phyloP scores from a whole-genome alignment of 2,113 vertebrate genomes.

The Hyaena hyaena region DNA sequence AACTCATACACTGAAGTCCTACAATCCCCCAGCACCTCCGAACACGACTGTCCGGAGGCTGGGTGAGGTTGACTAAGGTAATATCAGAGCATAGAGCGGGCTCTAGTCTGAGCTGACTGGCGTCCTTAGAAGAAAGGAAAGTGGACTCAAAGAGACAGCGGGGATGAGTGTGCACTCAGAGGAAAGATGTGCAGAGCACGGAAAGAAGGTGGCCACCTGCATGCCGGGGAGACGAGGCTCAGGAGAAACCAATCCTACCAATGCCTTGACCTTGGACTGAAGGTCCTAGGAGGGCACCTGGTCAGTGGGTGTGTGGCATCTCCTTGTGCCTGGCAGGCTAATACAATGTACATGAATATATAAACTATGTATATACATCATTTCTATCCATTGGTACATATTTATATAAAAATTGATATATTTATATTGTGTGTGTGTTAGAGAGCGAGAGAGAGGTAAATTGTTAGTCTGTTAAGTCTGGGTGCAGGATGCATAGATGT shows the following conservation, averaged over 20 bases:
- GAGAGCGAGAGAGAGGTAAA: not conserved
- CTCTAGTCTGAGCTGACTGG: not conserved
- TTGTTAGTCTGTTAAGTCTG: not conserved
- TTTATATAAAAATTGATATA: not conserved
- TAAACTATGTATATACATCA: not conserved
- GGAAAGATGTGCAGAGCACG: not conserved
- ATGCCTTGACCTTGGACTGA: not conserved
- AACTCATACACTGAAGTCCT: not conserved
- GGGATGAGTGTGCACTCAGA: not conserved
- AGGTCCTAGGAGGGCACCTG: not conserved
- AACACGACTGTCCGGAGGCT: not conserved
- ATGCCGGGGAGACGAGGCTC: not conserved
- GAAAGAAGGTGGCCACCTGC: not conserved
- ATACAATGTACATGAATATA: not conserved
- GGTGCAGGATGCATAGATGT: not conserved
- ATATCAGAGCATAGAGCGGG: not conserved
- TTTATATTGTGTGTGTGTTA: not conserved
- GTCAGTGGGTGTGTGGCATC: not conserved
- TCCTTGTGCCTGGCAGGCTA: not conserved
- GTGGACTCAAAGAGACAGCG: not conserved
- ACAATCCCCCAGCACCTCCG: not conserved
- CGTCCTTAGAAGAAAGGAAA: not conserved
- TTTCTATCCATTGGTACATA: not conserved
- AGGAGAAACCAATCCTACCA: not conserved
- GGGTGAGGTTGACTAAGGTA: not conserved